Evolutionary conservation across 2,113 vertebrate species (phyloP).

Genomic region (Gyps fulvus): DNA sequence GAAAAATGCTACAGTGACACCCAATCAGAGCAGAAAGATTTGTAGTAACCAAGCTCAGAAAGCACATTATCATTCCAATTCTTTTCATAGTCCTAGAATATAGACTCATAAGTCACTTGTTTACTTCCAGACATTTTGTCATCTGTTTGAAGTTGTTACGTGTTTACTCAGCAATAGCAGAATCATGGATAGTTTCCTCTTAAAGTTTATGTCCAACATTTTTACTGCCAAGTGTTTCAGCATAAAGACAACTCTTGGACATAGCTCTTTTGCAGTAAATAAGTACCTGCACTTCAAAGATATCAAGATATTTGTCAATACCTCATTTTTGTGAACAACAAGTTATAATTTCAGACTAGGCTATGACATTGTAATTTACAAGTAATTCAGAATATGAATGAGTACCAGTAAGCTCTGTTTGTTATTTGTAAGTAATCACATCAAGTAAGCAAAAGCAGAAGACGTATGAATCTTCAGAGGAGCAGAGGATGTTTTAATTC

Average conservation of each 20-base stretch:
- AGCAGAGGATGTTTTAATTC: neutral
- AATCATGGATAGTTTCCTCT: neutral
- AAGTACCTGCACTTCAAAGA: neutral
- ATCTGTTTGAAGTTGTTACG: neutral
- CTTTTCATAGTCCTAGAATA: neutral
- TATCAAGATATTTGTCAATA: neutral
- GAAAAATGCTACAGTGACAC: neutral
- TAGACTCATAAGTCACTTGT: neutral
- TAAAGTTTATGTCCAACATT: neutral
- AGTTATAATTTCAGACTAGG: neutral
- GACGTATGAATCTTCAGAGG: neutral
- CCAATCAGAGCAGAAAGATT: neutral
- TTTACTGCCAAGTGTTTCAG: neutral
- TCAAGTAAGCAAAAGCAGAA: neutral
- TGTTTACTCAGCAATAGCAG: neutral
- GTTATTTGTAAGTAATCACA: neutral
- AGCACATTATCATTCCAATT: neutral
- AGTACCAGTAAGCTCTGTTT: neutral
- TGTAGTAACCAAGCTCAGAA: neutral
- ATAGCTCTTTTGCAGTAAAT: neutral
- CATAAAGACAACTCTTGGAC: neutral
- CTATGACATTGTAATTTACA: neutral
- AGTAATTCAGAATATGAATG: slow-evolving; percentile 32
- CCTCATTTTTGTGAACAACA: neutral
- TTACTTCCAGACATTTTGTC: neutral